A percentile compares a stretch with the other conserved stretches of the same genome.
Evolutionary conservation across 2,113 vertebrate genomes (phyloP).

Genomic region (Microcebus murinus): DNA sequence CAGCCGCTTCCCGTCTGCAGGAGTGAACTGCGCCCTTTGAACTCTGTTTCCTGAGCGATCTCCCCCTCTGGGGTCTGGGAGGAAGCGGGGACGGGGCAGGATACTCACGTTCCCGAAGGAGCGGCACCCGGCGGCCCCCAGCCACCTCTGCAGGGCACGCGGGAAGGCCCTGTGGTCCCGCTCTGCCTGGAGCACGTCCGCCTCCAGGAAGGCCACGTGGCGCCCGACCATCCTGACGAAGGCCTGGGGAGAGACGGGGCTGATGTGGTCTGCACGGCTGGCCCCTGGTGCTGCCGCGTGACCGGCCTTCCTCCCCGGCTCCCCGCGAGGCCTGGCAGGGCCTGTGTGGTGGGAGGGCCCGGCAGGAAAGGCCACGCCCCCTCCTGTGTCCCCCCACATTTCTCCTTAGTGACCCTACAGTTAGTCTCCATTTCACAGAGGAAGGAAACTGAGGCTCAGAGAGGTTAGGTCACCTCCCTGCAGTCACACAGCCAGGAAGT

Average conservation of each 20-base stretch:
- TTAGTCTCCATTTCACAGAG: neutral
- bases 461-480: neutral
- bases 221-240: constrained; percentile 83
- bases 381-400: neutral
- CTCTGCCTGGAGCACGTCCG: constrained; percentile 77
- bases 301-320: neutral
- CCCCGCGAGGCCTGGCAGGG: neutral
- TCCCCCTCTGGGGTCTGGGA: neutral
- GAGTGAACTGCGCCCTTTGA: constrained; percentile 13
- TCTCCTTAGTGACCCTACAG: accelerated
- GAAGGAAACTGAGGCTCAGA: neutral
- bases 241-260: constrained; percentile 53
- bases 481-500: neutral
- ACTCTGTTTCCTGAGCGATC: neutral
- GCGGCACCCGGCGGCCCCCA: constrained; percentile 37
- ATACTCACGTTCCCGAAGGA: constrained; percentile 77
- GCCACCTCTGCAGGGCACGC: constrained; percentile 54
- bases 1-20: constrained; percentile 19
- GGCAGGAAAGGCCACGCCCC: no score
- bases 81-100: accelerated
- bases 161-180: constrained; percentile 64
- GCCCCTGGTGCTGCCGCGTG: neutral
- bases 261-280: neutral
- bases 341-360: neutral
- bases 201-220: constrained; percentile 77